Percentiles rank a stretch among this genome's conserved stretches.
Conservation (phyloP, 2,797 vertebrate genomes). For the Megalops cyprinoides region DNA sequence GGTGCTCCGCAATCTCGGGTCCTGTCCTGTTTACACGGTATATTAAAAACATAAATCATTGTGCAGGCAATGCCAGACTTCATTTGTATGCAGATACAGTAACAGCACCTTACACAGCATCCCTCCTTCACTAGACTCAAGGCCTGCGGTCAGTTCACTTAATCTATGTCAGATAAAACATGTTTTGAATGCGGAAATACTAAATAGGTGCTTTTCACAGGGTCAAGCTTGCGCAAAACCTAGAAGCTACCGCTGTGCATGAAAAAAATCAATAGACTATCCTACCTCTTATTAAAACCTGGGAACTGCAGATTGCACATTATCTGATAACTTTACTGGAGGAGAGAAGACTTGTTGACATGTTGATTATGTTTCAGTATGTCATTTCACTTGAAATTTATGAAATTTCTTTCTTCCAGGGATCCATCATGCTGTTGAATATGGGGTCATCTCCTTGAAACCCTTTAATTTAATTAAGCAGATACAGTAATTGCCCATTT, state of each 20-base stretch:
- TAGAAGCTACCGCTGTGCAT: neutral
- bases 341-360: no score
- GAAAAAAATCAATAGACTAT: neutral
- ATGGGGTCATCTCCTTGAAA: no score
- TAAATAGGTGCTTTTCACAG: neutral
- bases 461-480: no score
- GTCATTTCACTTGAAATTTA: no score
- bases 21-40: neutral
- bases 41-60: conserved; percentile 1
- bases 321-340: no score
- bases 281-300: neutral
- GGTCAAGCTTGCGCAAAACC: neutral
- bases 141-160: conserved; percentile 7
- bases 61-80: neutral
- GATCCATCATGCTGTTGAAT: no score
- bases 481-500: no score
- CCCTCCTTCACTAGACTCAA: neutral
- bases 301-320: neutral
- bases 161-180: conserved; percentile 1
- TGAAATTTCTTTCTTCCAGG: no score
- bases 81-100: conserved; percentile 4
- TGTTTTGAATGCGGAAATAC: neutral
- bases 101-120: neutral
- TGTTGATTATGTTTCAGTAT: no score
- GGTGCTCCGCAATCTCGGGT: neutral